A percentile compares a stretch with the other conserved stretches of the same genome.
Conservation (phyloP, 2,113 vertebrate genomes). For the Hyaena hyaena region DNA sequence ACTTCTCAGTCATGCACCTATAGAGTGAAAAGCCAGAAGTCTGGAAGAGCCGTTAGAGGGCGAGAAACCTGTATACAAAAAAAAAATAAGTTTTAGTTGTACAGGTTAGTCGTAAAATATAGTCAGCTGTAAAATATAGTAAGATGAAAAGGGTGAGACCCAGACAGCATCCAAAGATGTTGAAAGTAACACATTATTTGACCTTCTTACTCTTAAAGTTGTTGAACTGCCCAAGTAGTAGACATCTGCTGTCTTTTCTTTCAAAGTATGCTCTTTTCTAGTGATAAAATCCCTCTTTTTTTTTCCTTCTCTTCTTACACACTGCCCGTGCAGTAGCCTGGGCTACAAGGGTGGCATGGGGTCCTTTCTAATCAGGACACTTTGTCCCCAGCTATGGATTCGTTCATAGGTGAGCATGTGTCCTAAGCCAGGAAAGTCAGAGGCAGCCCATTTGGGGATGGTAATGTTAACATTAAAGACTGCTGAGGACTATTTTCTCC, state of each 20-base stretch:
- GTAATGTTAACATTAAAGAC: neutral
- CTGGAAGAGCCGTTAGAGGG: neutral
- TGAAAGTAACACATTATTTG: neutral
- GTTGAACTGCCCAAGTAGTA: neutral
- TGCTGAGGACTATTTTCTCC: neutral
- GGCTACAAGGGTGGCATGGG: neutral
- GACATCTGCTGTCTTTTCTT: neutral
- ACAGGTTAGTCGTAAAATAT: neutral
- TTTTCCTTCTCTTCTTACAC: neutral
- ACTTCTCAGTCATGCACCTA: neutral
- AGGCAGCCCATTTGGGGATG: neutral
- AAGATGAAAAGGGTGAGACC: neutral
- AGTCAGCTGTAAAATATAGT: constrained; percentile 6
- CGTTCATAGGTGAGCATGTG: neutral
- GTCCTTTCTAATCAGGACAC: neutral
- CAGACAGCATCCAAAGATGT: neutral
- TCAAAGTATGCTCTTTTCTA: neutral
- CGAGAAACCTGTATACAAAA: neutral
- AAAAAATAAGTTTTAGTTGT: neutral
- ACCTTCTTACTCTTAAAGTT: neutral
- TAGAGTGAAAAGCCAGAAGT: constrained; percentile 3
- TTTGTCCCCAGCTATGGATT: neutral
- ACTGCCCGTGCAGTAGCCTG: neutral
- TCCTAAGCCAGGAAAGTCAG: neutral
- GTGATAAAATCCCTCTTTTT: neutral